Evolutionary conservation across 2,888 invertebrate genomes (phyloP).

Genomic region (Cantharis nigra): DNA sequence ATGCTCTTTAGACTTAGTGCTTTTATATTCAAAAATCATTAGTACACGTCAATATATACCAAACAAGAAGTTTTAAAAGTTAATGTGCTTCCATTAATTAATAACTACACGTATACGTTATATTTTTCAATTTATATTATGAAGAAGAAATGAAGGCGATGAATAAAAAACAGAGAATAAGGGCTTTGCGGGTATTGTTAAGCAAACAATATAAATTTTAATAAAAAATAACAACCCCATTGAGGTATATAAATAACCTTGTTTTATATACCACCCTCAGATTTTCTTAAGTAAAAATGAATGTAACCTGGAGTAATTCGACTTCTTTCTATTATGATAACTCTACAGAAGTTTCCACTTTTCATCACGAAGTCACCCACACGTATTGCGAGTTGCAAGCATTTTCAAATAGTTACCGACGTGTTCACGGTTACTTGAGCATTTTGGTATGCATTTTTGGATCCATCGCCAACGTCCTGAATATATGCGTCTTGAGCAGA

Average conservation of each 20-base stretch:
- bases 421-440: constrained; percentile 83
- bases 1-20: background rate
- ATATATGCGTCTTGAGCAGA: constrained; percentile 86
- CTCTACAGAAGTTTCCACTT: background rate
- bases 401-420: constrained; percentile 69
- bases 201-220: background rate
- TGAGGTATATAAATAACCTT: background rate
- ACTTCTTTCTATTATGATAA: background rate
- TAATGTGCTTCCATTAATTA: background rate
- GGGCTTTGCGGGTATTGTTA: background rate
- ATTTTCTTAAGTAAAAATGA: background rate
- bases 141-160: background rate
- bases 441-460: constrained; percentile 88
- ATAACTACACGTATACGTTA: background rate
- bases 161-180: background rate
- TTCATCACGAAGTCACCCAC: background rate
- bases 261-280: background rate
- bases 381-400: constrained; percentile 58
- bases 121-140: background rate
- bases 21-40: background rate
- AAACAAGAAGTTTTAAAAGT: background rate
- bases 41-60: background rate
- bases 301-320: background rate
- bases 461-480: constrained; percentile 88
- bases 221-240: background rate